Base-by-base conservation (phyloP, 2,113 vertebrate species). In the Elephas maximus region DNA sequence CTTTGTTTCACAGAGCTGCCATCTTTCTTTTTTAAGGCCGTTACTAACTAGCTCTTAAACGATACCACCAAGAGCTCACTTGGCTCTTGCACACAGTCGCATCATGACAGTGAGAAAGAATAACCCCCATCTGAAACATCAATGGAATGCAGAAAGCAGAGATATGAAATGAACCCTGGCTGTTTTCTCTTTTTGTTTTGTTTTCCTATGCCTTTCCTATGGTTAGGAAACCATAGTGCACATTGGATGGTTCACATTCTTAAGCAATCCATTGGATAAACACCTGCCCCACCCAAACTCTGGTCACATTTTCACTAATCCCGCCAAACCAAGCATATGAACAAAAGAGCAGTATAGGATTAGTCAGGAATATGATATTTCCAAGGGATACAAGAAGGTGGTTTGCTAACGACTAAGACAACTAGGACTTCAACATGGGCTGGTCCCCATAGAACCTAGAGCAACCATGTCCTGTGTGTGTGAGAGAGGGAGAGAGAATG, bases 241-340 rank as follows among this genome's bases (percentile, higher is more conserved):
- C 80, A 53, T 48, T n/a, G 78, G n/a, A 79, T 88, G 91, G 71
- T 10, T 65, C 57, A 44, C 37, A n/a, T n/a, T 89, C 84, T 83
- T 45, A 65, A 17, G 71, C 88, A 90, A 48, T 81, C 62, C 78
- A 78, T 53, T 84, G 62, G 63, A 62, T 7, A 81, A 97, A 81
- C 95, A 96, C 69, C 85, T 95, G 44, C 28, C 48, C 30, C 63
- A 3, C 28, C 57, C 77, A 92, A 48, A 77, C 62, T 90, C 84
- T 33, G 79, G 24, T 33, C 57, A 33, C 41, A 37, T 79, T 81
- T 44, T 91, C 91, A 41, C 26, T 65, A 71, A 69, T 60, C 20
- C 48, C 26, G 53, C 30, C 0, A 95, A 91, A 89, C 45, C 71
- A 87, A 95, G 80, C 44, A 15, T 4, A 71, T 67, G 82, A 41